Conservation (phyloP, 2,888 invertebrate genomes). For the Dryobota labecula region DNA sequence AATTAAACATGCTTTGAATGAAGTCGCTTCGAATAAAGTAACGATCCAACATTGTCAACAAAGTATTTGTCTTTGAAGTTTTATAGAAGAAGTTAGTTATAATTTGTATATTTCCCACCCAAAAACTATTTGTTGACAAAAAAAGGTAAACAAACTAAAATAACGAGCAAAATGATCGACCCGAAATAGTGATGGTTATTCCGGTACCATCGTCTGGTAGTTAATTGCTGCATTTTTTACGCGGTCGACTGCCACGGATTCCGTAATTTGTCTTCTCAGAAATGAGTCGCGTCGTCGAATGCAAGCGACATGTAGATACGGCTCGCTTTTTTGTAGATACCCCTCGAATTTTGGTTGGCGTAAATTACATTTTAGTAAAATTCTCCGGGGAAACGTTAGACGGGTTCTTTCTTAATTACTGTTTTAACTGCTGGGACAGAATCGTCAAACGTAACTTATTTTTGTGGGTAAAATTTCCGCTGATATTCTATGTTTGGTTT, state of each 20-base stretch:
- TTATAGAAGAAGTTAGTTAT: conserved; percentile 61
- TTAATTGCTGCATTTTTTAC: conserved; percentile 90
- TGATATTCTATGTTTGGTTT: conserved; percentile 66
- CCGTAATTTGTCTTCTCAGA: conserved; percentile 90
- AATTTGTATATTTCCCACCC: conserved; percentile 75
- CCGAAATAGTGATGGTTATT: conserved; percentile 86
- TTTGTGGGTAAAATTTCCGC: conserved; percentile 79
- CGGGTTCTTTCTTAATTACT: conserved; percentile 88
- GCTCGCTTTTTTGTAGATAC: conserved; percentile 73
- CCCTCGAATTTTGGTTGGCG: conserved; percentile 86
- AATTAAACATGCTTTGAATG: conserved; percentile 73
- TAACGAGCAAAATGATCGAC: conserved; percentile 86
- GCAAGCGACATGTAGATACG: conserved; percentile 87
- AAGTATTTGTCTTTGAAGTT: conserved; percentile 77
- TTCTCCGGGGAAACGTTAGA: conserved; percentile 88
- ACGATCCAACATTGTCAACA: conserved; percentile 67
- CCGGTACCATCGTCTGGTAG: conserved; percentile 79
- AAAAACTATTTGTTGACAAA: conserved; percentile 77
- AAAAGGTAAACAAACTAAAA: conserved; percentile 82
- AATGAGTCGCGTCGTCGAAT: conserved; percentile 90
- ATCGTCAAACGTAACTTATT: conserved; percentile 88
- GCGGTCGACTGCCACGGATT: conserved; percentile 85
- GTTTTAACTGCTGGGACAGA: conserved; percentile 88
- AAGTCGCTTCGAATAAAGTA: conserved; percentile 69
- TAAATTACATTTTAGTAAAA: conserved; percentile 89